Evolutionary conservation across 2,797 vertebrate species (phyloP).

Genomic region (Pseudomugil gertrudae): DNA sequence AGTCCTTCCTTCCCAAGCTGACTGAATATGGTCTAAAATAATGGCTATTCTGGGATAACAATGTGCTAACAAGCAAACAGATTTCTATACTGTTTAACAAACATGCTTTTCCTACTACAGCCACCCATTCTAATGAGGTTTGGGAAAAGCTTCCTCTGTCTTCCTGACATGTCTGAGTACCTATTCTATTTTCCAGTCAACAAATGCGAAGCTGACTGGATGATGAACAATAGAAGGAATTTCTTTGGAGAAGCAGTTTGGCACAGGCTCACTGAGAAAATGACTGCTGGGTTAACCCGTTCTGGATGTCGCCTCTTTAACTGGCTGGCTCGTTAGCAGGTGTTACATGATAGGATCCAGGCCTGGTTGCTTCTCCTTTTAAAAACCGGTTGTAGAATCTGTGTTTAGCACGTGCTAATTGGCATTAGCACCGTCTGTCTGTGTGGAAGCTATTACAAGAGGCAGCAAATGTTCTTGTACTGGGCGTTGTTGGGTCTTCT

Average conservation of each 20-base stretch:
- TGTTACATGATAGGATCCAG: slow-evolving; percentile 73
- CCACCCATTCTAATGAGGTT: slow-evolving; percentile 63
- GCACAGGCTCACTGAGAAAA: slow-evolving; percentile 44
- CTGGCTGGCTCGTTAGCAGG: slow-evolving; percentile 80
- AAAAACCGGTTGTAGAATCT: slow-evolving; percentile 60
- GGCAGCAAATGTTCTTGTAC: slow-evolving; percentile 35
- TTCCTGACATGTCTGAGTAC: slow-evolving; percentile 25
- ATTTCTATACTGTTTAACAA: slow-evolving; percentile 36
- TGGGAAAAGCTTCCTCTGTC: slow-evolving; percentile 50
- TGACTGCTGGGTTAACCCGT: slow-evolving; percentile 48
- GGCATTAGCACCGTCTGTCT: slow-evolving; percentile 60
- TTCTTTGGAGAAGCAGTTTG: slow-evolving; percentile 37
- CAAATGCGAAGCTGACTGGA: slow-evolving; percentile 45
- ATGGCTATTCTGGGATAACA: slow-evolving; percentile 21
- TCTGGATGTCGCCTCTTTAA: slow-evolving; percentile 37
- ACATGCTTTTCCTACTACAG: slow-evolving; percentile 39
- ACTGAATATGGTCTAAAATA: slow-evolving; percentile 13
- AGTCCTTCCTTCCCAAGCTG: slow-evolving; percentile 14
- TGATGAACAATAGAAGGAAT: slow-evolving; percentile 55
- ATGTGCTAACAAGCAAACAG: slow-evolving; percentile 40
- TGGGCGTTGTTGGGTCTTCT: slow-evolving; percentile 20
- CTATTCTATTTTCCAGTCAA: slow-evolving; percentile 39
- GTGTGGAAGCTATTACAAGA: slow-evolving; percentile 66
- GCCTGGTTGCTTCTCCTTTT: slow-evolving; percentile 31
- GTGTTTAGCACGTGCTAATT: slow-evolving; percentile 79